These are phyloP conservation scores for Protomyctophum bolini DNA, from an alignment of 2,113 vertebrate genomes.

Conservation along the genomic window DNA sequence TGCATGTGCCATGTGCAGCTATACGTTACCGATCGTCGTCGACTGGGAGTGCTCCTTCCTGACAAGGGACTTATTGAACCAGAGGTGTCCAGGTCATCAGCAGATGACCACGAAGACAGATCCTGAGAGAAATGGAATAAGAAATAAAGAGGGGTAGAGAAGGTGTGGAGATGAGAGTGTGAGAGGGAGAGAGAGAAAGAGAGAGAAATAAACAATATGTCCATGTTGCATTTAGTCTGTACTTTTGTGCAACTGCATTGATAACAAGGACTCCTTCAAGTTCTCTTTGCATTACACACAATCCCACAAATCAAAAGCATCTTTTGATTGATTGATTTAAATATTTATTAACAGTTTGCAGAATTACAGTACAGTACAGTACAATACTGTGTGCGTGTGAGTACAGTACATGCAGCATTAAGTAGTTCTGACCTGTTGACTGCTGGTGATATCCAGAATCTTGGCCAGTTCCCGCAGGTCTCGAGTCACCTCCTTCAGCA, in stretches of 20 bases:
- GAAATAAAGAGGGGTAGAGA: not conserved
- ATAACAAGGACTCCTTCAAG: no score
- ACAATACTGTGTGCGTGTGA: no score
- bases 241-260: no score
- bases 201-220: not conserved
- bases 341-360: no score
- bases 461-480: constrained; percentile 91
- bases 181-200: constrained; percentile 4
- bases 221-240: no score
- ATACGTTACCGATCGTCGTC: constrained; percentile 89
- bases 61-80: constrained; percentile 94
- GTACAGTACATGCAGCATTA: no score
- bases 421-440: constrained; percentile 84
- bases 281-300: no score
- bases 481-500: constrained; percentile 91
- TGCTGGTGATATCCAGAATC: constrained; percentile 88
- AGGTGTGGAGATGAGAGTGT: not conserved
- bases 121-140: constrained; percentile 76
- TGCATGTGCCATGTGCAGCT: constrained; percentile 22
- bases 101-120: constrained; percentile 94
- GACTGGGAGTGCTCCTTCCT: constrained; percentile 90
- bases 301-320: no score
- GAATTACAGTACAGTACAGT: no score
- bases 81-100: constrained; percentile 93
- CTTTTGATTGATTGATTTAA: no score